These are phyloP conservation scores for Gadopsis bispinosus DNA, from an alignment of 2,797 vertebrate genomes.

Conservation along the genomic window DNA sequence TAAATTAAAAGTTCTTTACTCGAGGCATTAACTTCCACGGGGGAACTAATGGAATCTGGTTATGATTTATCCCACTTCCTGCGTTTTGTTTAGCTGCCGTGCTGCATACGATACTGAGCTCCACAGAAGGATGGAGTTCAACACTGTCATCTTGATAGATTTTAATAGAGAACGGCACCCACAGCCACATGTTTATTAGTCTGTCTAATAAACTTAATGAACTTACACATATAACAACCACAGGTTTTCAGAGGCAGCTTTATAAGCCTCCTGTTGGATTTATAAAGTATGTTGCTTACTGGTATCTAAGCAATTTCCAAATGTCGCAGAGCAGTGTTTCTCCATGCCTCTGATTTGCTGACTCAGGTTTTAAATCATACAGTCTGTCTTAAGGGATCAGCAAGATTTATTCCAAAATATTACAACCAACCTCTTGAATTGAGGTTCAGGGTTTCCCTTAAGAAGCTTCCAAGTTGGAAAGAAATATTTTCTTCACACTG, in stretches of 20 bases:
- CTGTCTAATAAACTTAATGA: constrained; percentile 57
- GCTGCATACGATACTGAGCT: constrained; percentile 1
- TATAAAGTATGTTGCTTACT: constrained; percentile 17
- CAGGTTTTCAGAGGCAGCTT: constrained; percentile 44
- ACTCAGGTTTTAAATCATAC: constrained; percentile 11
- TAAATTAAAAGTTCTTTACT: constrained; percentile 56
- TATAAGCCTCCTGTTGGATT: constrained; percentile 27
- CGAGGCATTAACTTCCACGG: constrained; percentile 51
- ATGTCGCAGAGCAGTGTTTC: not conserved
- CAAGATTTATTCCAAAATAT: constrained; percentile 34
- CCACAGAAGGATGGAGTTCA: constrained; percentile 6
- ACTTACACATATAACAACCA: constrained; percentile 34
- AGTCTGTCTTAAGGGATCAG: constrained; percentile 29
- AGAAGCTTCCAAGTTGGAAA: constrained; percentile 29
- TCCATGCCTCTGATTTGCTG: constrained; percentile 14
- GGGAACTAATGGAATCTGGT: constrained; percentile 51
- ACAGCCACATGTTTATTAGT: constrained; percentile 48
- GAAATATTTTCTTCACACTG: not conserved
- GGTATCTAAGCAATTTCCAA: constrained; percentile 17
- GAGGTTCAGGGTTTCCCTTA: constrained; percentile 18
- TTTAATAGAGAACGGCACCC: constrained; percentile 19
- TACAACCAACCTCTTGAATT: constrained; percentile 16
- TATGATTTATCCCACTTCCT: constrained; percentile 65
- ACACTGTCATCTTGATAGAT: constrained; percentile 11
- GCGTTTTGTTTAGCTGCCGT: constrained; percentile 42